phyloP scores from a whole-genome alignment of 1,140 invertebrate species.

The Cyclargus thomasi region DNA sequence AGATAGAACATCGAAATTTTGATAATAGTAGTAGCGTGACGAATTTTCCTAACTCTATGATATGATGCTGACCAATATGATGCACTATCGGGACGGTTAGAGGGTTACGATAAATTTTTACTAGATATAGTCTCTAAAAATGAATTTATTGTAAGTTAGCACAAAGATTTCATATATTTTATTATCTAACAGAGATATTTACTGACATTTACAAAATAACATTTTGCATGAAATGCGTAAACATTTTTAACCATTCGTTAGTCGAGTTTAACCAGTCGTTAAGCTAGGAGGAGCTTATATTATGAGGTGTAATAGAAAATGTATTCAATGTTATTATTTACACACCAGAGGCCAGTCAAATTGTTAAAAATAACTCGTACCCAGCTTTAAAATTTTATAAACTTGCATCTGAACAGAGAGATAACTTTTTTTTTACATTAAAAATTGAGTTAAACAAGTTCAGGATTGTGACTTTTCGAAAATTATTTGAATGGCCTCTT shows the following conservation, averaged over 20 bases:
- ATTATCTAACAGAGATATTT: constrained; percentile 69
- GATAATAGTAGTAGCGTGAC: constrained; percentile 18
- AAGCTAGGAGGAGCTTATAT: constrained; percentile 54
- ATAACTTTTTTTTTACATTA: neutral
- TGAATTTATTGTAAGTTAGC: constrained; percentile 74
- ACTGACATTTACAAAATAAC: constrained; percentile 67
- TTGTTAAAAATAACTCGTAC: neutral
- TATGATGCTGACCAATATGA: constrained; percentile 20
- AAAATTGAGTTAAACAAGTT: neutral
- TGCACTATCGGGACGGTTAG: neutral
- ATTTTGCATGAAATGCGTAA: constrained; percentile 59
- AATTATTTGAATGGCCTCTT: neutral
- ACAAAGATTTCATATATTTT: constrained; percentile 76
- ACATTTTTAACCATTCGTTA: constrained; percentile 31
- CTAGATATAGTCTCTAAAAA: constrained; percentile 39
- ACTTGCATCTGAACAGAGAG: no score
- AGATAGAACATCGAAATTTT: constrained; percentile 55
- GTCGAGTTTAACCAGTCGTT: constrained; percentile 34
- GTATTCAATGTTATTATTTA: constrained; percentile 17
- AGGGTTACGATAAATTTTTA: constrained; percentile 40
- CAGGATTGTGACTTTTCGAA: neutral
- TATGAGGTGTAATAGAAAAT: constrained; percentile 25
- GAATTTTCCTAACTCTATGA: constrained; percentile 17
- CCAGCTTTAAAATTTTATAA: no score
- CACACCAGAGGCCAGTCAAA: neutral